A percentile compares a stretch with the other conserved stretches of the same genome.
Evolutionary conservation across 2,888 invertebrate species (phyloP).

Genomic region (Fragum sueziense): DNA sequence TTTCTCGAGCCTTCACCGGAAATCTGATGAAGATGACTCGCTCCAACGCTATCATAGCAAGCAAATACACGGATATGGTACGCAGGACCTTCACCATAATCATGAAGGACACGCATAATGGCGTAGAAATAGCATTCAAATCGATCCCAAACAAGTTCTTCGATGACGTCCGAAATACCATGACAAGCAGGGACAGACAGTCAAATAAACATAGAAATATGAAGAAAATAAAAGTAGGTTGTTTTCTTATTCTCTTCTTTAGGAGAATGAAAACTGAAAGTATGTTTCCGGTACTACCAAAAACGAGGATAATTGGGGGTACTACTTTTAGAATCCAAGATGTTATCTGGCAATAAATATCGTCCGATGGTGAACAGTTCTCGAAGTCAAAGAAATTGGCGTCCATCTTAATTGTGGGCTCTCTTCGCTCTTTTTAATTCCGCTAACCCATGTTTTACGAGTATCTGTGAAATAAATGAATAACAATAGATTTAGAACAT

Average conservation of each 20-base stretch:
- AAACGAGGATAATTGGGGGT: not conserved
- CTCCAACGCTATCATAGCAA: not conserved
- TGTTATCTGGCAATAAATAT: not conserved
- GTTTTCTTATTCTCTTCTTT: not conserved
- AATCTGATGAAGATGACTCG: not conserved
- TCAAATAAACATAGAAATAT: not conserved
- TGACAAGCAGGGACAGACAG: not conserved
- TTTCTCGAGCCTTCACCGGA: not conserved
- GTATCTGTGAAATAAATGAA: too few relatives aligned
- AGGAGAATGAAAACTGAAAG: not conserved
- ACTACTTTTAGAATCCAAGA: not conserved
- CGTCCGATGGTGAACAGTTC: not conserved
- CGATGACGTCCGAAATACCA: not conserved
- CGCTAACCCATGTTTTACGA: too few relatives aligned
- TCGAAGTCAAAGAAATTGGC: not conserved
- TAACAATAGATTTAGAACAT: too few relatives aligned
- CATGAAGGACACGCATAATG: not conserved
- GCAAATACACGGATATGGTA: not conserved
- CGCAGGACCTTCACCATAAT: not conserved
- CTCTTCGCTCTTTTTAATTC: too few relatives aligned
- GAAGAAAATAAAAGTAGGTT: not conserved
- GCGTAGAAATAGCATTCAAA: not conserved
- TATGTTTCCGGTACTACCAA: not conserved
- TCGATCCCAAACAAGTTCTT: not conserved
- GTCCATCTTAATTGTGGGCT: too few relatives aligned